phyloP scores from a whole-genome alignment of 2,888 invertebrate species.

The Diadegma fenestrale region DNA sequence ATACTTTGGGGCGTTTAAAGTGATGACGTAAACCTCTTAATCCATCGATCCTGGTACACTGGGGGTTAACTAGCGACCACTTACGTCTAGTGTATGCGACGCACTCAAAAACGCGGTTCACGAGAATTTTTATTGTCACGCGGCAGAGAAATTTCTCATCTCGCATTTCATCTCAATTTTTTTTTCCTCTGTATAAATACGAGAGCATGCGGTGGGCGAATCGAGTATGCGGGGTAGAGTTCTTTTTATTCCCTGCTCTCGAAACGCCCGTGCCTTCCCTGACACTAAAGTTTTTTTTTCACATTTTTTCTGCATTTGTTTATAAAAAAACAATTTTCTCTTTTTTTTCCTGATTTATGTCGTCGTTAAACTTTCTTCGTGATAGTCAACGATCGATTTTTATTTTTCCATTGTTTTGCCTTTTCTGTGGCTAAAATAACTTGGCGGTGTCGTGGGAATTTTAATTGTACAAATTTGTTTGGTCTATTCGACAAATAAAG shows the following conservation, averaged over 20 bases:
- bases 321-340: neutral
- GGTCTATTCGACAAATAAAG: neutral
- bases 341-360: neutral
- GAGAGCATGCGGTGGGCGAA: neutral
- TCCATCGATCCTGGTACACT: constrained; percentile 63
- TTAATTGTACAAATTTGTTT: neutral
- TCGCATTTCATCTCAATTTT: constrained; percentile 7
- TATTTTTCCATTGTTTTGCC: neutral
- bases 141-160: constrained; percentile 23
- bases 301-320: neutral
- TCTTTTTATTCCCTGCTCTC: neutral
- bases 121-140: constrained; percentile 45
- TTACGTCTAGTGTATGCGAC: constrained; percentile 57
- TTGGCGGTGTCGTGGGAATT: neutral
- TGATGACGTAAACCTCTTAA: constrained; percentile 65
- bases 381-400: neutral
- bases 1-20: constrained; percentile 61
- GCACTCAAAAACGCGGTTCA: constrained; percentile 29
- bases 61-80: constrained; percentile 64
- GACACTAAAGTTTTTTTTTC: neutral
- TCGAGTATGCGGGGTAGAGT: constrained; percentile 3
- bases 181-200: neutral
- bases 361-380: neutral
- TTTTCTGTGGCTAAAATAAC: neutral
- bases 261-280: neutral